Conservation (phyloP, 2,888 invertebrate genomes). For the Drosophila limbata region DNA sequence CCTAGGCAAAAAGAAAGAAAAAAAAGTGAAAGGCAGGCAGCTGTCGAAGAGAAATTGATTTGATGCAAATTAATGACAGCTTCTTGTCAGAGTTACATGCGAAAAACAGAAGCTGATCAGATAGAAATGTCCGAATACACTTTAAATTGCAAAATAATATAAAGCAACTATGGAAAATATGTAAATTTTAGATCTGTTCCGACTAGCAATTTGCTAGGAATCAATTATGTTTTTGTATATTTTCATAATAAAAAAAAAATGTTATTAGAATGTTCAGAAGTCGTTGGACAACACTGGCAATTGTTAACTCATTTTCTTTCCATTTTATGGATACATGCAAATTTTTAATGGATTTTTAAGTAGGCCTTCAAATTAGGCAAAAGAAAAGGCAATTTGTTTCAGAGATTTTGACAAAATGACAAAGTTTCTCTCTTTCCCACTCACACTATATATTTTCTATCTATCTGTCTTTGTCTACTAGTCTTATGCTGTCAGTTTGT, state of each 20-base stretch:
- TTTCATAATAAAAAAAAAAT: background rate
- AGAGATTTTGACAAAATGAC: constrained; percentile 60
- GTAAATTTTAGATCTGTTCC: background rate
- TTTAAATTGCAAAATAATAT: constrained; percentile 7
- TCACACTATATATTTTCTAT: background rate
- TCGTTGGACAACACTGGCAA: constrained; percentile 33
- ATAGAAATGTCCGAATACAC: constrained; percentile 44
- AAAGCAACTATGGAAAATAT: background rate
- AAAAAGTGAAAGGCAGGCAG: constrained; percentile 37
- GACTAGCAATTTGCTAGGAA: background rate
- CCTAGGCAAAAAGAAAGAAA: constrained; percentile 9
- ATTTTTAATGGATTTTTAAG: constrained; percentile 83
- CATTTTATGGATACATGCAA: constrained; percentile 72
- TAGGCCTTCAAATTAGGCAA: constrained; percentile 77
- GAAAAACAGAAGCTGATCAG: background rate
- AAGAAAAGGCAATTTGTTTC: constrained; percentile 77
- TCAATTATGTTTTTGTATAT: background rate
- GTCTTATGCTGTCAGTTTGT: constrained; percentile 46
- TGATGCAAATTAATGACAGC: constrained; percentile 81
- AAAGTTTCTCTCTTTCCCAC: constrained; percentile 7
- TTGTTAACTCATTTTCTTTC: constrained; percentile 42
- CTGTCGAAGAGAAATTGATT: constrained; percentile 78
- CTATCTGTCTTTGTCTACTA: background rate
- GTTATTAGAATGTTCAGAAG: constrained; percentile 13
- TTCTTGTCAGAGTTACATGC: constrained; percentile 73